Evolutionary conservation across 2,797 vertebrate genomes (phyloP).

Genomic region (Dipus sagitta): DNA sequence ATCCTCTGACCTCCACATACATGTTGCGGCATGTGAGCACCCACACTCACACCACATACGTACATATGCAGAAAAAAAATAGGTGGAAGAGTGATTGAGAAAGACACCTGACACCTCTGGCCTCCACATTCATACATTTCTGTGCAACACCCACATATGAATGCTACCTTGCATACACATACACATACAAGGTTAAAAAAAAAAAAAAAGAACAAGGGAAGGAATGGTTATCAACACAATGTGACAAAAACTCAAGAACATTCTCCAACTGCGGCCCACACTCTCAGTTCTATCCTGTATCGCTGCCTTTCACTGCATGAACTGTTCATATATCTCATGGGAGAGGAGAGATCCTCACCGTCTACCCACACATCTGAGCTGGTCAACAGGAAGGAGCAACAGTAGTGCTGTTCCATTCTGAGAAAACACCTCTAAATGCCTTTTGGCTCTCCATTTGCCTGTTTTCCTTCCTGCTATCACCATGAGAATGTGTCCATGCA

Average conservation of each 20-base stretch:
- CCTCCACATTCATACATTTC: no score
- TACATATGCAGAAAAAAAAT: no score
- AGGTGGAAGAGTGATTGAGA: no score
- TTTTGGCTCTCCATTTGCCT: neutral
- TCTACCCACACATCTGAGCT: neutral
- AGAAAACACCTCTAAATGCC: neutral
- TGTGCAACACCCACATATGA: no score
- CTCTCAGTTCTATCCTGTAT: neutral
- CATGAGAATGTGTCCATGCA: neutral
- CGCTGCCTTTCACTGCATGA: neutral
- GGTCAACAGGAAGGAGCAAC: neutral
- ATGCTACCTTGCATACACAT: no score
- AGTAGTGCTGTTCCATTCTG: neutral
- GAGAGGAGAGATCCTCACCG: neutral
- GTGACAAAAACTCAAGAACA: neutral
- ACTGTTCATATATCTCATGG: neutral
- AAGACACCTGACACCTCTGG: no score
- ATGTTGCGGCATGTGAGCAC: no score
- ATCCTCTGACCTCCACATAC: no score
- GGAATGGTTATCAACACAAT: neutral
- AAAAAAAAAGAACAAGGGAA: neutral
- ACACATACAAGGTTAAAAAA: no score
- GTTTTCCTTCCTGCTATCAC: neutral
- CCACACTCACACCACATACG: no score
- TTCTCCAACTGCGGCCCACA: no score